phyloP scores from a whole-genome alignment of 2,888 invertebrate genomes.

The Teinopalpus imperialis region DNA sequence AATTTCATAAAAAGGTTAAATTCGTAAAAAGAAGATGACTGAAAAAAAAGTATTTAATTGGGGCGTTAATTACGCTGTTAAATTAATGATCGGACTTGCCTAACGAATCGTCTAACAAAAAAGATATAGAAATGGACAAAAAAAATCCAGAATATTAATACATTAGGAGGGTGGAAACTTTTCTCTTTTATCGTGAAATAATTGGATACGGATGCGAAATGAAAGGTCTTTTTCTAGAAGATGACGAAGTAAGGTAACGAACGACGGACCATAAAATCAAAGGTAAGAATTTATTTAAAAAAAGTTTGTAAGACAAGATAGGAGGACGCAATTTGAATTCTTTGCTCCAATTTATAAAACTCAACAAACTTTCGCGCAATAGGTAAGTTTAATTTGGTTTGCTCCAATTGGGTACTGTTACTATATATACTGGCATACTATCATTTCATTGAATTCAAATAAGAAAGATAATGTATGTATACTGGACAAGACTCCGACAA shows the following conservation, averaged over 20 bases:
- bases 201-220: slow-evolving; percentile 8
- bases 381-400: slow-evolving; percentile 17
- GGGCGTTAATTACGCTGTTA: not conserved
- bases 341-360: slow-evolving; percentile 19
- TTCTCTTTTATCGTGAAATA: slow-evolving; percentile 22
- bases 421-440: too few relatives aligned
- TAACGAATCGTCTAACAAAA: slow-evolving; percentile 5
- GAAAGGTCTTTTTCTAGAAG: slow-evolving; percentile 1
- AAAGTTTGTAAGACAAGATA: slow-evolving; percentile 13
- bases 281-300: slow-evolving; percentile 22
- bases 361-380: slow-evolving; percentile 19
- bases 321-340: slow-evolving; percentile 24
- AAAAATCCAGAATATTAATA: slow-evolving; percentile 14
- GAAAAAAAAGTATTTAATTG: slow-evolving; percentile 1
- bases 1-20: too few relatives aligned
- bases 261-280: slow-evolving; percentile 12
- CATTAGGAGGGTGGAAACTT: slow-evolving; percentile 15
- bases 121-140: not conserved
- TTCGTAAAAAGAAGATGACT: too few relatives aligned
- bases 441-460: slow-evolving; percentile 6
- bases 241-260: slow-evolving; percentile 4
- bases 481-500: too few relatives aligned
- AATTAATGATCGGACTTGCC: not conserved
- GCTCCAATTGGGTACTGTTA: slow-evolving; percentile 8
- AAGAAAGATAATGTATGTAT: not conserved